Conservation (phyloP, 92 coral and sea anemone genomes). For the Desmophyllum pertusum region DNA sequence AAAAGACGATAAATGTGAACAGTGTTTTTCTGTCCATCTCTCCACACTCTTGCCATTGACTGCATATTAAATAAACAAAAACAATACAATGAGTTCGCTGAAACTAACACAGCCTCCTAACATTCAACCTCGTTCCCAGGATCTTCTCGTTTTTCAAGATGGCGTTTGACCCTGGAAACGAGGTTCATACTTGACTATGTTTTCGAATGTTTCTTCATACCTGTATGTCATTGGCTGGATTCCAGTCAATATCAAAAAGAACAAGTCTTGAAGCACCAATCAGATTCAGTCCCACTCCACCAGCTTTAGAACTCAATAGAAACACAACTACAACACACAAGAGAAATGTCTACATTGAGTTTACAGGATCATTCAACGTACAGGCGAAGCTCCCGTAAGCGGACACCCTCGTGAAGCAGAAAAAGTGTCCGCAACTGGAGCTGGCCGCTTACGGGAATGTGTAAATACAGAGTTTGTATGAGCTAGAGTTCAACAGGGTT, state of each 20-base stretch:
- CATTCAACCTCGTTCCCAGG: too few relatives aligned
- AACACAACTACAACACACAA: slow-evolving; percentile 72
- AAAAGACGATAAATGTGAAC: slow-evolving; percentile 89
- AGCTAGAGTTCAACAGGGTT: too few relatives aligned
- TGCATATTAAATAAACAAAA: slow-evolving; percentile 34
- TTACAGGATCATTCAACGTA: background rate
- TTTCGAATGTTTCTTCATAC: slow-evolving; percentile 62
- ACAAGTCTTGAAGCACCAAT: slow-evolving; percentile 94
- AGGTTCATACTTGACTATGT: background rate
- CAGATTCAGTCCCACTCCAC: slow-evolving; percentile 97
- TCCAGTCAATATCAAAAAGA: slow-evolving; percentile 98
- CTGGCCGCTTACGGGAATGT: too few relatives aligned
- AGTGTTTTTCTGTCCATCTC: slow-evolving; percentile 93
- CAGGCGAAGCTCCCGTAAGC: too few relatives aligned
- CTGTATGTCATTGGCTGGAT: slow-evolving; percentile 99
- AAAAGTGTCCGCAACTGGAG: too few relatives aligned
- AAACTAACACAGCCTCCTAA: background rate
- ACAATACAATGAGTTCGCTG: background rate
- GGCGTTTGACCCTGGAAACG: too few relatives aligned
- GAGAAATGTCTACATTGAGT: background rate
- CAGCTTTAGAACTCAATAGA: slow-evolving; percentile 96
- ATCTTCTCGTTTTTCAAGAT: too few relatives aligned
- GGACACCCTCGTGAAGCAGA: too few relatives aligned
- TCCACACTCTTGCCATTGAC: slow-evolving; percentile 99
- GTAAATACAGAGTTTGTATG: too few relatives aligned